phyloP scores from a whole-genome alignment of 2,113 vertebrate species.

The Aleadryas rufinucha region DNA sequence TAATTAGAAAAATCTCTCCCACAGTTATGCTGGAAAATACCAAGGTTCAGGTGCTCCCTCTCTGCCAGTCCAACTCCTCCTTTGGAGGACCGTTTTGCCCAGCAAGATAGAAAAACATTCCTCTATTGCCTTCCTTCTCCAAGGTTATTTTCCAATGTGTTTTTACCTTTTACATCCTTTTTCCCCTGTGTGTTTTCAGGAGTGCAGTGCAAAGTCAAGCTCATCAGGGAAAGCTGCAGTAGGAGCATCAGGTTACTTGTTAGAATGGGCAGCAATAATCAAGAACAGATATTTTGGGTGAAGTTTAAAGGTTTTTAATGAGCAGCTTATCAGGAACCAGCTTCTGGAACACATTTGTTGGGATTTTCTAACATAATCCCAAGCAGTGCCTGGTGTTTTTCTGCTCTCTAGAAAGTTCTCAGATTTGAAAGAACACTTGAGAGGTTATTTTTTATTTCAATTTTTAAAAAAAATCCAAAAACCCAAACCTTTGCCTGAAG shows the following conservation, averaged over 20 bases:
- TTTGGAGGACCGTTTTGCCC: not conserved
- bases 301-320: not conserved
- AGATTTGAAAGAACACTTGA: not conserved
- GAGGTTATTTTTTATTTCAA: not conserved
- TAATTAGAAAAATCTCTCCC: not conserved
- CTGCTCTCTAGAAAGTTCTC: not conserved
- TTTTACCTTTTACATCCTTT: not conserved
- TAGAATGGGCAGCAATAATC: not conserved
- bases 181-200: not conserved
- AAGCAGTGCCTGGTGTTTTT: not conserved
- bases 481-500: not conserved
- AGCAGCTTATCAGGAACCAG: not conserved
- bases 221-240: not conserved
- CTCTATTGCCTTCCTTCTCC: not conserved
- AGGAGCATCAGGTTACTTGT: not conserved
- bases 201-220: not conserved
- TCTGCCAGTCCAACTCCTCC: not conserved
- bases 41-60: not conserved
- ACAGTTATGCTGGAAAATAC: not conserved
- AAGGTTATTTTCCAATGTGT: not conserved
- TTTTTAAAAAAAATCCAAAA: not conserved
- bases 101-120: not conserved
- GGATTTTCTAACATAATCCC: not conserved
- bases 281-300: not conserved
- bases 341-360: not conserved